Evolutionary conservation across 2,888 invertebrate genomes (phyloP), one percentile per base, ranked within the genome.

Genomic region (Phasia obesa): DNA sequence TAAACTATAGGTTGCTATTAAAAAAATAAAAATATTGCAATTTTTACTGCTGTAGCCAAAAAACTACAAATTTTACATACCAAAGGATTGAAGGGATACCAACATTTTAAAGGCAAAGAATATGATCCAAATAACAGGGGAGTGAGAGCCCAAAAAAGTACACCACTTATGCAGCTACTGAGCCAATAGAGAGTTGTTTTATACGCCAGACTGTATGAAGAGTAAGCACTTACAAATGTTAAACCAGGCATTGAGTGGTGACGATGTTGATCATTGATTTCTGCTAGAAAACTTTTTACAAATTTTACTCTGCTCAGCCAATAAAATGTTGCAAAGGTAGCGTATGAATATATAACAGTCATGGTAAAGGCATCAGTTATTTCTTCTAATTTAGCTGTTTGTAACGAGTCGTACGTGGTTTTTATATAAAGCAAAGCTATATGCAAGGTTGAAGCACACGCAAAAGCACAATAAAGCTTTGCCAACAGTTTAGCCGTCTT

Each of bases 21-120:
- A 19, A 35, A 2, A 60, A 69, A 42, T 21, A 38, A 2, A 31
- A 15, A 13, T n/a, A n/a, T n/a, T 38, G 27, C n/a, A 31, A 13
- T 2, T 17, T 25, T 47, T 21, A 11, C 11, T 19, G 9, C 4
- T 11, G 3, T n/a, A 17, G 11, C 35, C 1, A 5, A 23, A 25
- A 11, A 0, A 57, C 25, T 15, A 7, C 21, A 27, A n/a, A 75
- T 5, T 0, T 17, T 49, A 44, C 85, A 73, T 59, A 88, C 89
- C 85, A 88, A 74, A 4, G 86, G 86, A 84, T 91, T 87, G 53
- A 91, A 90, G 0, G 91, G 91, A 86, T 91, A 91, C 90, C 91
- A 90, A 59, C 88, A 88, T 4, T 85, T 86, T 31, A 91, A 71
- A 0, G 91, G 90, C 44, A 91, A 75, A 4, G 85, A 83, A 2